Evolutionary conservation across 2,888 invertebrate genomes (phyloP).

Genomic region (Habrosyne pyritoides): DNA sequence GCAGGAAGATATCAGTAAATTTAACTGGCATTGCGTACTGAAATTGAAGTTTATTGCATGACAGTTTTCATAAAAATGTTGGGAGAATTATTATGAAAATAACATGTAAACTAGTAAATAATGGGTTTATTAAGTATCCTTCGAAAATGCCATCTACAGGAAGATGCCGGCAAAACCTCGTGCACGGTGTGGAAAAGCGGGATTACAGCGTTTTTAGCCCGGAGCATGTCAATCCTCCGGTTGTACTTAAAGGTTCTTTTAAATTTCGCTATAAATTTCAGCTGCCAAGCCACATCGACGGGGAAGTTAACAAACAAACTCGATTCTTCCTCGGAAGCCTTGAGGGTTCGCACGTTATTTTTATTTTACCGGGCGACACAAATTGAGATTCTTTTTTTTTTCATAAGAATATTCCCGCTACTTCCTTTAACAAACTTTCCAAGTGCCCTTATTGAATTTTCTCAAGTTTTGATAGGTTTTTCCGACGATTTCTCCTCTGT

Average conservation of each 20-base stretch:
- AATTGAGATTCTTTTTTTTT: slow-evolving; percentile 73
- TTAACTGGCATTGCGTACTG: too few relatives aligned
- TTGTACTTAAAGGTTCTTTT: background rate
- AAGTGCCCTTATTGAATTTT: slow-evolving; percentile 83
- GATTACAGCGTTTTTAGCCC: background rate
- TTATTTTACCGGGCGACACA: slow-evolving; percentile 71
- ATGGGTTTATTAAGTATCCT: background rate
- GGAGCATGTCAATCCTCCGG: slow-evolving; percentile 1
- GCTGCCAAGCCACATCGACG: slow-evolving; percentile 36
- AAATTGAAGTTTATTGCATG: too few relatives aligned
- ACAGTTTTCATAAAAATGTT: background rate
- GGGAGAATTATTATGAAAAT: background rate
- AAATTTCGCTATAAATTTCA: slow-evolving; percentile 5
- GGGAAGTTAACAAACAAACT: slow-evolving; percentile 58
- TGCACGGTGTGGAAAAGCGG: background rate
- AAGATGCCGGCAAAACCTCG: background rate
- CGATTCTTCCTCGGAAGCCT: slow-evolving; percentile 50
- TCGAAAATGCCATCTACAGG: background rate
- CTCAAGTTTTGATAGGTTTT: slow-evolving; percentile 83
- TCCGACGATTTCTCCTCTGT: slow-evolving; percentile 75
- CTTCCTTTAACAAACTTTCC: slow-evolving; percentile 78
- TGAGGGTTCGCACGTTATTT: slow-evolving; percentile 54
- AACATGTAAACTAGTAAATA: background rate
- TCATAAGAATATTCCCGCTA: slow-evolving; percentile 75
- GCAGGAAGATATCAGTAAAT: background rate